Base-by-base conservation (phyloP, 2,113 vertebrate genomes). In the Cygnus atratus region DNA sequence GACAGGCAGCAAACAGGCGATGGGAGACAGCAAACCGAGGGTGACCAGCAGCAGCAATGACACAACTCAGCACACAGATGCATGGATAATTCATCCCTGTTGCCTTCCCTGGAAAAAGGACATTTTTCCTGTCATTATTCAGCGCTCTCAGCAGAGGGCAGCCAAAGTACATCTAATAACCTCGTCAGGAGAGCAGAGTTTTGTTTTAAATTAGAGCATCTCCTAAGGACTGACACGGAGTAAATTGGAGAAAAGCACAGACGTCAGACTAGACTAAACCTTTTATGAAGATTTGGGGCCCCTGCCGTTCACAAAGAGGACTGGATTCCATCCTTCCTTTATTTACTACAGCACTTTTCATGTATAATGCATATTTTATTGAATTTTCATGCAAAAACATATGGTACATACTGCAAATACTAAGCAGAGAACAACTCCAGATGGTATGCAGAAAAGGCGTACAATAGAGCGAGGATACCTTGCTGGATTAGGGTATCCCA, bases 101-200 rank as follows among this genome's bases (percentile, higher is more conserved):
- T 70, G 31, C 5, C 19, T 55, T 66, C 77, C 82, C 57, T 6
- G 11, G 52, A 29, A 62, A 87, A 72, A 26, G 41, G 57, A 59
- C 15, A 25, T 77, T 59, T 74, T 28, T n/a, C 33, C 19, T 78
- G 92, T 35, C 52, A 44, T 88, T 94, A 85, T 87, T 82, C 63
- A 37, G 14, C 65, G 31, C 63, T 58, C 52, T 97, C 98, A 98
- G 97, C 92, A 98, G 98, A 97, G 97, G 98, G 98, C 98, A 98
- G 98, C 95, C 97, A 76, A 95, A 76, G 96, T 50, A 88, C 80
- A 94, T 61, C 7, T 5, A 96, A 97, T 55, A 90, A 54, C 26
- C 50, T 44, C 19, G 2, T 6, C 46, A 8, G 35, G 17, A 50
- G 87, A 79, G 76, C 35, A 26, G 89, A 95, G 78, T 90, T 78